Evolutionary conservation across 2,113 vertebrate species (phyloP).

Genomic region (Romanogobio albipinnatus): DNA sequence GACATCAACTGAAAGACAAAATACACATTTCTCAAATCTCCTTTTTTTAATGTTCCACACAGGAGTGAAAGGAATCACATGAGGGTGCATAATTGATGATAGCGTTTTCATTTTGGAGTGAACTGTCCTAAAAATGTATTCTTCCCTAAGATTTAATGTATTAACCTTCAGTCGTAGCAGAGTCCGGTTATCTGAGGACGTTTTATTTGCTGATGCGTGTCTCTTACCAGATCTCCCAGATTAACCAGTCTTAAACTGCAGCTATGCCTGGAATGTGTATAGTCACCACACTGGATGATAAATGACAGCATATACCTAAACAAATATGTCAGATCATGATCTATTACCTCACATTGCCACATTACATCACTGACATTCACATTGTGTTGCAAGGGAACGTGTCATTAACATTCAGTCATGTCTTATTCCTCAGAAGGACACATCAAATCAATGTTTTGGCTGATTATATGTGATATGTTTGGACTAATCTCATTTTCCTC

Average conservation of each 20-base stretch:
- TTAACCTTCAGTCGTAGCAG: neutral
- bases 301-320: slow-evolving; percentile 44
- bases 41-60: neutral
- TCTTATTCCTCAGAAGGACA: neutral
- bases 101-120: neutral
- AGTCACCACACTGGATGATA: slow-evolving; percentile 42
- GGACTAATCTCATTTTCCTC: slow-evolving; percentile 7
- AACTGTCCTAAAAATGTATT: neutral
- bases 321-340: slow-evolving; percentile 29
- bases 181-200: slow-evolving; percentile 3
- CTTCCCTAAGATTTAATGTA: neutral
- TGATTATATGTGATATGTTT: slow-evolving; percentile 26
- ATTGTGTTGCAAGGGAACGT: neutral
- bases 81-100: neutral
- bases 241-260: slow-evolving; percentile 33
- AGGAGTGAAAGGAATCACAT: neutral
- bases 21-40: no score
- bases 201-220: slow-evolving; percentile 21
- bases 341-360: slow-evolving; percentile 13
- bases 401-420: neutral
- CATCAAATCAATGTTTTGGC: slow-evolving; percentile 10
- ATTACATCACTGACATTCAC: neutral
- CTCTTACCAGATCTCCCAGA: slow-evolving; percentile 40
- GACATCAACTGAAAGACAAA: neutral
- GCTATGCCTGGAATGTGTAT: slow-evolving; percentile 54